Conservation (phyloP, 2,888 invertebrate genomes). For the Pseudeuparius sepicola region DNA sequence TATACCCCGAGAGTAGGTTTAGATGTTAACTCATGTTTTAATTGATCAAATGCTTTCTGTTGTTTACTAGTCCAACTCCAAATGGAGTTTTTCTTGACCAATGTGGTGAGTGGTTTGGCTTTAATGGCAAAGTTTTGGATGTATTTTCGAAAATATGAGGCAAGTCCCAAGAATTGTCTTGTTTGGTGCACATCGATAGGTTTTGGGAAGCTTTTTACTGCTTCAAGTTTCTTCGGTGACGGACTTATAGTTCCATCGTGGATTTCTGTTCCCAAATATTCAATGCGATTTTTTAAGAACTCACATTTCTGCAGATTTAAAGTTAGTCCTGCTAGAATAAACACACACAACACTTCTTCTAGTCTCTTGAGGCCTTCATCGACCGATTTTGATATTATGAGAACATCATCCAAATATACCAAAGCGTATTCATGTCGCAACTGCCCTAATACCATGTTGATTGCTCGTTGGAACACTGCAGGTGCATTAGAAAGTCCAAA, state of each 20-base stretch:
- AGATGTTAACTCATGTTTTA: slow-evolving; percentile 7
- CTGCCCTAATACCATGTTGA: slow-evolving; percentile 10
- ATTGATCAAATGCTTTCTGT: slow-evolving; percentile 9
- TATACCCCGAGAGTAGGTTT: slow-evolving; percentile 12
- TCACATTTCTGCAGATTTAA: slow-evolving; percentile 11
- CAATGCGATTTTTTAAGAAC: slow-evolving; percentile 6
- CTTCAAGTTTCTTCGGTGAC: slow-evolving; percentile 15
- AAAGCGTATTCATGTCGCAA: slow-evolving; percentile 5
- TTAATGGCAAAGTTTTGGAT: slow-evolving; percentile 19
- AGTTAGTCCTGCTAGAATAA: slow-evolving; percentile 7
- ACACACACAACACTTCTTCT: slow-evolving; percentile 8
- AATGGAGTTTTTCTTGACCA: slow-evolving; percentile 16
- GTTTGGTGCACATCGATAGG: slow-evolving; percentile 20
- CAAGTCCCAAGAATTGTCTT: slow-evolving; percentile 21
- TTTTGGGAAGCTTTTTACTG: slow-evolving; percentile 23
- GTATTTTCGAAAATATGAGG: slow-evolving; percentile 23
- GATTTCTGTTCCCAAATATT: slow-evolving; percentile 8
- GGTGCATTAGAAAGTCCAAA: slow-evolving; percentile 12
- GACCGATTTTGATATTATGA: slow-evolving; percentile 3
- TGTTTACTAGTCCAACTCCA: slow-evolving; percentile 11
- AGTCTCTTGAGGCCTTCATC: slow-evolving; percentile 9
- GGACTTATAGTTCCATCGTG: background rate
- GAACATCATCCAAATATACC: slow-evolving; percentile 10
- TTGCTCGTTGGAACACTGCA: slow-evolving; percentile 11
- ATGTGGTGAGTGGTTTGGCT: slow-evolving; percentile 18